Evolutionary conservation across 1,140 invertebrate genomes (phyloP).

Genomic region (Ruditapes philippinarum): DNA sequence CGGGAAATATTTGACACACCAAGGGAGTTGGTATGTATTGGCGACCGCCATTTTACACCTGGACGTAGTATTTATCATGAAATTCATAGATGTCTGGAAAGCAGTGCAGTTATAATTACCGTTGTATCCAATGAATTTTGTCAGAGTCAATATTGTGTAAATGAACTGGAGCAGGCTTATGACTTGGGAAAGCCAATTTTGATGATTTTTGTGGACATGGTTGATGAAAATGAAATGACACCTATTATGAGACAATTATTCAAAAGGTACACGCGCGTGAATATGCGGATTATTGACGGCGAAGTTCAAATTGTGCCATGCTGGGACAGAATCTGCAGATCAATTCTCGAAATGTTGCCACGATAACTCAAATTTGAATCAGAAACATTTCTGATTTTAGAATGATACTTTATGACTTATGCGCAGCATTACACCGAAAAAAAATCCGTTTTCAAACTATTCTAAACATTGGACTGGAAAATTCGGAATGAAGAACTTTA

Average conservation of each 20-base stretch:
- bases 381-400: no score
- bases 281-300: not conserved
- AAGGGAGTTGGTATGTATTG: not conserved
- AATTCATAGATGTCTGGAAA: not conserved
- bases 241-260: not conserved
- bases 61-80: not conserved
- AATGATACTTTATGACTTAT: no score
- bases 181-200: not conserved
- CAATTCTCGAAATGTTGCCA: not conserved
- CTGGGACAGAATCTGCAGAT: not conserved
- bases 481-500: no score
- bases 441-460: no score
- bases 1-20: not conserved
- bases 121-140: constrained; percentile 5
- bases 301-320: not conserved
- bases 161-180: not conserved
- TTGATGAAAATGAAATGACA: not conserved
- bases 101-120: not conserved
- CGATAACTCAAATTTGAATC: no score
- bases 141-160: not conserved
- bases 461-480: no score
- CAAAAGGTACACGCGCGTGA: no score
- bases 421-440: no score
- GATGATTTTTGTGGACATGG: not conserved
- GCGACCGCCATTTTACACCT: not conserved